phyloP scores from a whole-genome alignment of 2,797 vertebrate genomes.

The Melanotaenia pygmaea region DNA sequence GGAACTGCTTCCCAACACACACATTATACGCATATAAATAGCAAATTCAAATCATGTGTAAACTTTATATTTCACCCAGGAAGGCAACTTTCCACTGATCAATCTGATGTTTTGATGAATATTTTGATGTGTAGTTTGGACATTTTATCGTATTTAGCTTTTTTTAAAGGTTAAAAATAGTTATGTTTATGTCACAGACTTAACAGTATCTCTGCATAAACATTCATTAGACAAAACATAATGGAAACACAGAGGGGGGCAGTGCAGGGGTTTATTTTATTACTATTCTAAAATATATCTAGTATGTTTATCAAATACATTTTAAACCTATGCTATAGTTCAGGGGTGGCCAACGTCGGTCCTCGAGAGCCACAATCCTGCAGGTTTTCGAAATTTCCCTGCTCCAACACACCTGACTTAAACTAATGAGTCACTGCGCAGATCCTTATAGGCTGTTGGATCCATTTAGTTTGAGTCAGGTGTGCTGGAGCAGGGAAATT shows the following conservation, averaged over 20 bases:
- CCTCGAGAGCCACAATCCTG: too few relatives aligned
- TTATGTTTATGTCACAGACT: not conserved
- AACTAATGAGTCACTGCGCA: too few relatives aligned
- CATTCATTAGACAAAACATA: not conserved
- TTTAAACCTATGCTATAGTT: not conserved
- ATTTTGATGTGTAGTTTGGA: not conserved
- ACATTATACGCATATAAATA: not conserved
- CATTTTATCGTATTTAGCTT: not conserved
- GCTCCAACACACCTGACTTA: too few relatives aligned
- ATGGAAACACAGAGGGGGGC: not conserved
- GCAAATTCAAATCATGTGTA: not conserved
- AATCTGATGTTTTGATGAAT: not conserved
- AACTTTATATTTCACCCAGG: not conserved
- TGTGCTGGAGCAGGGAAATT: too few relatives aligned
- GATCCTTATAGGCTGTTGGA: too few relatives aligned
- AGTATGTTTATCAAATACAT: not conserved
- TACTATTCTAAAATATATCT: not conserved
- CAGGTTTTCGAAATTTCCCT: too few relatives aligned
- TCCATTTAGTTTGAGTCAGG: too few relatives aligned
- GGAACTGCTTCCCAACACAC: not conserved
- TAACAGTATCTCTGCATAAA: not conserved
- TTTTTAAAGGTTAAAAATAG: not conserved
- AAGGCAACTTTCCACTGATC: not conserved
- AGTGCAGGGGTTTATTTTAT: not conserved
- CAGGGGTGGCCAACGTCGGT: too few relatives aligned